phyloP scores from a whole-genome alignment of 2,113 vertebrate species.

The Perca flavescens region DNA sequence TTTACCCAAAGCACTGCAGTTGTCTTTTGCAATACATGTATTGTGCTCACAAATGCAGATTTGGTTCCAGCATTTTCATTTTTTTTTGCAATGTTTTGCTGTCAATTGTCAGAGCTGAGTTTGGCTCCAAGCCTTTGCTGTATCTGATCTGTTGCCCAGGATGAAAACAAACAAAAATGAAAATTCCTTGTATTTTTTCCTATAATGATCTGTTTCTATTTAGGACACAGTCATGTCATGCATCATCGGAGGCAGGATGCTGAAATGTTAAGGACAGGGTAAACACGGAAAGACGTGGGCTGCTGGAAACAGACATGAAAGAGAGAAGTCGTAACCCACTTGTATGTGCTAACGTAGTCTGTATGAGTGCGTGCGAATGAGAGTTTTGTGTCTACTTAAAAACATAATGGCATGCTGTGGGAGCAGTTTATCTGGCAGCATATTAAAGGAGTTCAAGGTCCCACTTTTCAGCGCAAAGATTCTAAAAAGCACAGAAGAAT shows the following conservation, averaged over 20 bases:
- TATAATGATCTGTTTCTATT: conserved; percentile 68
- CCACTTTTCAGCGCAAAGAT: conserved; percentile 56
- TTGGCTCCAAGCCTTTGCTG: conserved; percentile 60
- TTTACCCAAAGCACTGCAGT: conserved; percentile 51
- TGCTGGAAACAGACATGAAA: conserved; percentile 69
- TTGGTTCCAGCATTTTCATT: conserved; percentile 43
- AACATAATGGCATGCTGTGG: conserved; percentile 58
- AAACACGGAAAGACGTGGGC: conserved; percentile 28
- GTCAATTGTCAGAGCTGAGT: conserved; percentile 51
- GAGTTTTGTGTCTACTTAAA: conserved; percentile 69
- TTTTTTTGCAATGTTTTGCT: conserved; percentile 39
- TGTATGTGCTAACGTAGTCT: conserved; percentile 66
- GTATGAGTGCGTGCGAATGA: conserved; percentile 56
- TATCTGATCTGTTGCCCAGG: conserved; percentile 72
- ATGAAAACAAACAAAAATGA: conserved; percentile 73
- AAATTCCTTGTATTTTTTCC: conserved; percentile 58
- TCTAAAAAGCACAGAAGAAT: conserved; percentile 61
- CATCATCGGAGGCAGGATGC: conserved; percentile 58
- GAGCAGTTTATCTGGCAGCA: conserved; percentile 63
- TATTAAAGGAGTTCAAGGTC: conserved; percentile 77
- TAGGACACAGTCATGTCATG: conserved; percentile 50
- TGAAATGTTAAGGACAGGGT: conserved; percentile 77
- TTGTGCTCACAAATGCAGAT: conserved; percentile 71
- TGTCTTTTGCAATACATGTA: conserved; percentile 64
- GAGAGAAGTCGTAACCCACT: conserved; percentile 70